Percentiles rank a stretch among this genome's conserved stretches.
phyloP scores from a whole-genome alignment of 1,140 invertebrate species.

The Brachionus paranguensis region DNA sequence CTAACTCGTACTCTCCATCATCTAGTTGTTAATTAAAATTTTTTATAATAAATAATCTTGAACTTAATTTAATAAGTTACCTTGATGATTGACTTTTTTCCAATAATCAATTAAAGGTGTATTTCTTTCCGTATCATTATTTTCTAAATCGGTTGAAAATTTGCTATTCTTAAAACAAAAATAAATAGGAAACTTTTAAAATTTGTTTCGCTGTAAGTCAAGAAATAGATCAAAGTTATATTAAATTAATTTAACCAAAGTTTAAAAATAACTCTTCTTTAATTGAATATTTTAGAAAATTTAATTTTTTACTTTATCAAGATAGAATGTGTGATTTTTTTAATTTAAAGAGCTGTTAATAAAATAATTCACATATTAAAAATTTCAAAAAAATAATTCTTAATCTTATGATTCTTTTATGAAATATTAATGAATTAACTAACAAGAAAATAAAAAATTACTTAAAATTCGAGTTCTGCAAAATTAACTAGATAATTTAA shows the following conservation, averaged over 20 bases:
- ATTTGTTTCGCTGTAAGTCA: too few relatives aligned
- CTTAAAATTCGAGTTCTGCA: too few relatives aligned
- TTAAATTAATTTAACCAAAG: neutral
- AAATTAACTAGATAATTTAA: too few relatives aligned
- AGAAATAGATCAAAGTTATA: neutral
- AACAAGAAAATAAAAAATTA: too few relatives aligned
- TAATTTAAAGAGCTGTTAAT: neutral
- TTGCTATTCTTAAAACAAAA: neutral
- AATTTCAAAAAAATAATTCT: too few relatives aligned
- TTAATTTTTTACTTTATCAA: neutral
- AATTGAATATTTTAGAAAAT: neutral
- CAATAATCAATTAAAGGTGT: conserved; percentile 7
- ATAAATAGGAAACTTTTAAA: too few relatives aligned
- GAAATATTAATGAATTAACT: too few relatives aligned
- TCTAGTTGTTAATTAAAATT: conserved; percentile 57
- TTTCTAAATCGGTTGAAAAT: conserved; percentile 10
- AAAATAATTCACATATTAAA: too few relatives aligned
- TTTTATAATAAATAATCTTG: neutral
- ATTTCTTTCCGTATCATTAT: conserved; percentile 9
- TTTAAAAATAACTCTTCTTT: too few relatives aligned
- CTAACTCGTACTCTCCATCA: conserved; percentile 58
- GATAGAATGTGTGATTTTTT: neutral
- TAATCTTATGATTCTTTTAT: too few relatives aligned
- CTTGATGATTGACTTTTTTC: neutral
- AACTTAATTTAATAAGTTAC: neutral